Base-by-base conservation (phyloP, 2,113 vertebrate genomes). In the Calcarius ornatus region DNA sequence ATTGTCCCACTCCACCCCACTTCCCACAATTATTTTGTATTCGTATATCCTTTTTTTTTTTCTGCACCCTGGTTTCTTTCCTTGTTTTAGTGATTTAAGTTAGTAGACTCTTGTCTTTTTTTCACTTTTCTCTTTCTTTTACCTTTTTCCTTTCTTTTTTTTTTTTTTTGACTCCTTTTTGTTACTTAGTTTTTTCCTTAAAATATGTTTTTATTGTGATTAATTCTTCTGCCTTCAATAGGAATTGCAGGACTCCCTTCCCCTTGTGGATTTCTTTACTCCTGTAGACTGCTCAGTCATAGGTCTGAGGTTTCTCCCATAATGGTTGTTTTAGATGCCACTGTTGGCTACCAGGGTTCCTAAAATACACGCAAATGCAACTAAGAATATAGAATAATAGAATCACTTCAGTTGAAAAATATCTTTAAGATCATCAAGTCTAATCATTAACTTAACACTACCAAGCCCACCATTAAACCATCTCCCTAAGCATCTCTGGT, bases 1-100 rank as follows among this genome's bases (percentile, higher is more conserved):
- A 16, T 81, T 72, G 31, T 37, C 10, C 3, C 30, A 4, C 11
- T 37, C 8, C 0, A 0, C 6, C 13, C 10, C 11, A 15, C 13
- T 11, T 9, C 3, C 5, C 12, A 2, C 18, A 50, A n/a, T 69
- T 83, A 17, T 33, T 75, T 28, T 68, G 11, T 73, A 47, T 43
- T 86, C 33, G 12, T 71, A 6, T 68, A 31, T 64, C 23, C 17
- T 86, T 90, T 92, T 72, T 5, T 53, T 4, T 1, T 1, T 54
- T 42, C 9, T 45, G 35, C 28, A 33, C 9, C 11, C 17, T 77
- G 6, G 2, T 53, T 73, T 13, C 11, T 53, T 73, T 93, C 12
- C 3, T 3, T 50, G 14, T 78, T 94, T 66, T 71, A 45, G 15
- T 37, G 13, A 45, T 48, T 48, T 19, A 81, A 57, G 15, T 66